These are phyloP conservation scores for Crypturellus tataupa DNA, from an alignment of 2,797 vertebrate species.

Conservation along the genomic window DNA sequence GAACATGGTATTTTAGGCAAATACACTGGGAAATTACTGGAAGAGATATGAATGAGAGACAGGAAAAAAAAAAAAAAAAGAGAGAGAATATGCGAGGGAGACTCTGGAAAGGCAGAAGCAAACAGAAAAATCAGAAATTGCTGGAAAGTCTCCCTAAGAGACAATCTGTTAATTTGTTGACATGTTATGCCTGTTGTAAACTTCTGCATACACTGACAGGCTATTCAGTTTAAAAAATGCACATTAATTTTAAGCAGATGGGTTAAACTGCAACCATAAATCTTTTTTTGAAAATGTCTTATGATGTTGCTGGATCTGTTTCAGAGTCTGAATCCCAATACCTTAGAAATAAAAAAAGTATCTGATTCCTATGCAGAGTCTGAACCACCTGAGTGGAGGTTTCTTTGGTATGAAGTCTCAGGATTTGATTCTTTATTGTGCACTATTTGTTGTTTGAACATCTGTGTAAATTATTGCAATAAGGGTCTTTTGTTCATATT, in stretches of 20 bases:
- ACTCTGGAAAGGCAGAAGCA: background rate
- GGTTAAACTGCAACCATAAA: background rate
- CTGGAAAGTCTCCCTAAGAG: background rate
- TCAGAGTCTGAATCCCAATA: background rate
- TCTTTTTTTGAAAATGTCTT: background rate
- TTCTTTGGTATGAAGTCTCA: background rate
- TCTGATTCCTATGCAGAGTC: background rate
- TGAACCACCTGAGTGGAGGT: rapidly evolving
- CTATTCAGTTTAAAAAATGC: background rate
- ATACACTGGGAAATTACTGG: background rate
- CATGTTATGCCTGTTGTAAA: background rate
- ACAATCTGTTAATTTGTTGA: background rate
- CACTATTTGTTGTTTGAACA: background rate
- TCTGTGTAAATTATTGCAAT: background rate
- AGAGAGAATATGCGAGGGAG: background rate
- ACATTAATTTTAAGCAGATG: slow-evolving; percentile 10
- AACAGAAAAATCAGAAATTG: background rate
- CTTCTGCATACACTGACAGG: background rate
- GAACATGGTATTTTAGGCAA: background rate
- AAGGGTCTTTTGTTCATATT: background rate
- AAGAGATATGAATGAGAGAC: background rate
- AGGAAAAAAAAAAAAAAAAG: background rate
- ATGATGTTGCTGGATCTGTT: background rate
- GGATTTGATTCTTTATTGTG: background rate
- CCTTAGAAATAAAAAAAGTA: background rate